These are phyloP conservation scores for Leptoteleia sp. DNA, from an alignment of 1,140 invertebrate species.

Conservation along the genomic window DNA sequence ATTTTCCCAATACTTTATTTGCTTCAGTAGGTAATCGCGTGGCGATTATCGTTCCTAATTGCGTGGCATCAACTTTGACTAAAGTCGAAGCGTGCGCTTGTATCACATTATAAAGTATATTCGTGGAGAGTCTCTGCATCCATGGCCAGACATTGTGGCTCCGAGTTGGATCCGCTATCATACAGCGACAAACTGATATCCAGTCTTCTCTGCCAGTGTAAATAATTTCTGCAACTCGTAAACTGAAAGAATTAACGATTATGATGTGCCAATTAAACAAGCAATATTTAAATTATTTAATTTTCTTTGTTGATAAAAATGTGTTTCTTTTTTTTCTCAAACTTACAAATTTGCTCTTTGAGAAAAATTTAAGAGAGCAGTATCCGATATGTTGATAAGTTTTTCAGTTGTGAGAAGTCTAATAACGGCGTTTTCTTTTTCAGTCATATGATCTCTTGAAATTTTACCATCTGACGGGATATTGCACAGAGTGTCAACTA, in stretches of 20 bases:
- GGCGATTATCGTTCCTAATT: slow-evolving; percentile 71
- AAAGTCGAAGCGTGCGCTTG: slow-evolving; percentile 64
- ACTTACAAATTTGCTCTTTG: slow-evolving; percentile 86
- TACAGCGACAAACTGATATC: slow-evolving; percentile 76
- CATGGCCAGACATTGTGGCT: slow-evolving; percentile 76
- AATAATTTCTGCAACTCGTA: slow-evolving; percentile 75
- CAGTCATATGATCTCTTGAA: slow-evolving; percentile 83
- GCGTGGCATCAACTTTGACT: slow-evolving; percentile 69
- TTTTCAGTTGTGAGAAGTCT: slow-evolving; percentile 88
- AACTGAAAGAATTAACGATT: slow-evolving; percentile 60
- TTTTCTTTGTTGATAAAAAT: too few relatives aligned
- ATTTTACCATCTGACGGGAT: slow-evolving; percentile 78
- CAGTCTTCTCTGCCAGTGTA: slow-evolving; percentile 78
- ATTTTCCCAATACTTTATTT: slow-evolving; percentile 73
- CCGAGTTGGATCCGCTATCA: slow-evolving; percentile 71
- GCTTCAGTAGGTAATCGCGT: slow-evolving; percentile 68
- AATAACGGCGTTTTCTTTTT: slow-evolving; percentile 90
- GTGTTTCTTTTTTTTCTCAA: too few relatives aligned
- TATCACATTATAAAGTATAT: slow-evolving; percentile 72
- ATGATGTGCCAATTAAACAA: slow-evolving; percentile 27
- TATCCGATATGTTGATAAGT: slow-evolving; percentile 83
- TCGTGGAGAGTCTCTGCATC: slow-evolving; percentile 72
- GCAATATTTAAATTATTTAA: slow-evolving; percentile 2
- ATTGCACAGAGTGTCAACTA: slow-evolving; percentile 82
- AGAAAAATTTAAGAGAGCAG: slow-evolving; percentile 83